phyloP scores from a whole-genome alignment of 2,888 invertebrate species.

The Oeneis ivallda region DNA sequence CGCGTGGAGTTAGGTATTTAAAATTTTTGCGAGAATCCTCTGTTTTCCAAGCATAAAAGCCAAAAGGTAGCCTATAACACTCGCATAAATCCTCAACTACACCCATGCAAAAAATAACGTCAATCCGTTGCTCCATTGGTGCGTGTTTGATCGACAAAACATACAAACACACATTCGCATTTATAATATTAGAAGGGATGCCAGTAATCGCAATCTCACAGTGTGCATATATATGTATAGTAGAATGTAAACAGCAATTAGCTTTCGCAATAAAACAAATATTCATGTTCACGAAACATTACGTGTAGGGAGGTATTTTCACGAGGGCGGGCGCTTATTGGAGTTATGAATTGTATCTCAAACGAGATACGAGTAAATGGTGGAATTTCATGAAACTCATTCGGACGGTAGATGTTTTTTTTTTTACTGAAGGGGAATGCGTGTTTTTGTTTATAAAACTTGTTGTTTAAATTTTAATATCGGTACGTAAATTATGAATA shows the following conservation, averaged over 20 bases:
- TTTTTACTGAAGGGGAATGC: background rate
- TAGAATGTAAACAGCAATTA: constrained; percentile 3
- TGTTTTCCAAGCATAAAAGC: no score
- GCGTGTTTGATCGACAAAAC: no score
- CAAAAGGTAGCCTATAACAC: no score
- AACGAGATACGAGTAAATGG: constrained; percentile 4
- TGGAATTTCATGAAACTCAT: constrained; percentile 39
- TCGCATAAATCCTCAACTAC: no score
- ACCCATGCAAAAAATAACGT: no score
- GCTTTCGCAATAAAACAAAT: constrained; percentile 12
- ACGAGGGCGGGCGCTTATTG: constrained; percentile 15
- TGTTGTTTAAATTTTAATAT: background rate
- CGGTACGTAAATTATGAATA: background rate
- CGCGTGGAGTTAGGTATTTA: no score
- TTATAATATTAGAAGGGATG: no score
- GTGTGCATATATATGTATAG: background rate
- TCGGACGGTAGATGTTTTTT: constrained; percentile 14
- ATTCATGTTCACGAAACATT: constrained; percentile 12
- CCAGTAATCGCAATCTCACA: no score
- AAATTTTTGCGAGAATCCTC: no score
- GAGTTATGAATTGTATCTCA: constrained; percentile 15
- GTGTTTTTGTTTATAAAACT: background rate
- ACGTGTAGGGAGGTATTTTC: constrained; percentile 3
- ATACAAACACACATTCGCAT: no score
- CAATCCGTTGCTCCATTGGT: no score